Percentiles rank a stretch among this genome's conserved stretches.
Conservation (phyloP, 2,797 vertebrate genomes). For the Babyrousa celebensis region DNA sequence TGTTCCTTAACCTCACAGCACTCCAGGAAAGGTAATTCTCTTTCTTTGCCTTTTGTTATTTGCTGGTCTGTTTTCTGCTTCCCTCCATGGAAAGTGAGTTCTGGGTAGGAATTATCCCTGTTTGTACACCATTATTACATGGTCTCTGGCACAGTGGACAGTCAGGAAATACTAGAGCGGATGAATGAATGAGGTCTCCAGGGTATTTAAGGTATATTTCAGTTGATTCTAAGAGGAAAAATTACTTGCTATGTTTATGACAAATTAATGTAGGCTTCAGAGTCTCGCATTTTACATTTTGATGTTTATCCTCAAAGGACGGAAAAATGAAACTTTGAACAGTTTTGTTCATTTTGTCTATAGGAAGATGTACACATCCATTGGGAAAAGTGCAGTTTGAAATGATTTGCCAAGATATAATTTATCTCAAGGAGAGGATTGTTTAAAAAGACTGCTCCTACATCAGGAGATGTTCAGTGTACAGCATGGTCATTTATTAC, state of each 20-base stretch:
- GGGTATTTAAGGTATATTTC: background rate
- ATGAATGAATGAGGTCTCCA: background rate
- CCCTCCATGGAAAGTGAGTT: background rate
- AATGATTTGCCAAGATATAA: constrained; percentile 22
- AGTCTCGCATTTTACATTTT: background rate
- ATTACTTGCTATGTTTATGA: background rate
- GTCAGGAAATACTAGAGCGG: background rate
- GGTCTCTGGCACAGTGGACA: background rate
- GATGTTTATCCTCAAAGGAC: background rate
- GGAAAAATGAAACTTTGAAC: background rate
- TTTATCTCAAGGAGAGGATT: background rate
- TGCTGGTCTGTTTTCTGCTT: background rate
- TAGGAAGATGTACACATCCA: background rate
- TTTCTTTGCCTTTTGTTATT: background rate
- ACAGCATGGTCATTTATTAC: background rate
- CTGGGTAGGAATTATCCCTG: background rate
- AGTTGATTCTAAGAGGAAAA: constrained; percentile 9
- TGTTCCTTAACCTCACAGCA: background rate
- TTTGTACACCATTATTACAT: background rate
- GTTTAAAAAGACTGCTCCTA: background rate
- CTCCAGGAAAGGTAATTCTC: background rate
- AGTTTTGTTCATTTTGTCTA: background rate
- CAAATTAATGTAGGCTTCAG: background rate
- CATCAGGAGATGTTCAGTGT: background rate
- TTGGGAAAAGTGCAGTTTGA: constrained; percentile 10